Evolutionary conservation across 2,113 vertebrate species (phyloP).

Genomic region (Cacatua alba): DNA sequence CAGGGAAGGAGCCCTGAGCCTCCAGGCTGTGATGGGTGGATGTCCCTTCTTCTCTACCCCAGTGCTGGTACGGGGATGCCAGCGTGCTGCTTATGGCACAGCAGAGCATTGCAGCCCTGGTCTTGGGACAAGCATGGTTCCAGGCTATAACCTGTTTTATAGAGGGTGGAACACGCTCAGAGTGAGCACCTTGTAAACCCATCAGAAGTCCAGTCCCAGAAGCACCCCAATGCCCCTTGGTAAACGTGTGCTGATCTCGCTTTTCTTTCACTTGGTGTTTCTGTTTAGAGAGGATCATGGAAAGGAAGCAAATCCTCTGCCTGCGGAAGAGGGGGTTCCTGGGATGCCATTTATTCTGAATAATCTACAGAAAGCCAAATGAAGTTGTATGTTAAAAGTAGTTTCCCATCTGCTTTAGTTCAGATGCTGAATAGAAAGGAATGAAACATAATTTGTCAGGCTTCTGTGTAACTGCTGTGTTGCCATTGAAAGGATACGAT

Average conservation of each 20-base stretch:
- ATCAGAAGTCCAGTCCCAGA: background rate
- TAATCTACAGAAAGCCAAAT: conserved; percentile 14
- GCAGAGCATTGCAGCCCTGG: background rate
- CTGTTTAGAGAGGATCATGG: background rate
- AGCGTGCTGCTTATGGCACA: background rate
- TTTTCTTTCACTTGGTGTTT: background rate
- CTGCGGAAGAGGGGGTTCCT: fast-evolving
- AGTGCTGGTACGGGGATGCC: background rate
- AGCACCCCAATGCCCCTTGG: fast-evolving
- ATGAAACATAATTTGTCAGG: conserved; percentile 37
- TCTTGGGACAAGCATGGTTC: background rate
- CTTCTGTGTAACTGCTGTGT: conserved; percentile 4
- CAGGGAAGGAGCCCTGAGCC: background rate
- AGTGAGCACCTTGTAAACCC: background rate
- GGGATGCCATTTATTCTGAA: background rate
- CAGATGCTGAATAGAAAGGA: conserved; percentile 4
- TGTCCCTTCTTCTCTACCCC: background rate
- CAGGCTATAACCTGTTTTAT: background rate
- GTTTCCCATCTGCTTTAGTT: conserved; percentile 40
- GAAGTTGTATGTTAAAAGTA: conserved; percentile 5
- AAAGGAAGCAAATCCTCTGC: background rate
- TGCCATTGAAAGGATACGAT: conserved; percentile 60
- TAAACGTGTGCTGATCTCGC: fast-evolving
- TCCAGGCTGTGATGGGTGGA: fast-evolving
- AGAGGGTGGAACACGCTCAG: background rate